Evolutionary conservation across 64 coral and sea anemone species (phyloP), one percentile per base, ranked within the genome.

Genomic region (Dendrophyllia cribrosa): DNA sequence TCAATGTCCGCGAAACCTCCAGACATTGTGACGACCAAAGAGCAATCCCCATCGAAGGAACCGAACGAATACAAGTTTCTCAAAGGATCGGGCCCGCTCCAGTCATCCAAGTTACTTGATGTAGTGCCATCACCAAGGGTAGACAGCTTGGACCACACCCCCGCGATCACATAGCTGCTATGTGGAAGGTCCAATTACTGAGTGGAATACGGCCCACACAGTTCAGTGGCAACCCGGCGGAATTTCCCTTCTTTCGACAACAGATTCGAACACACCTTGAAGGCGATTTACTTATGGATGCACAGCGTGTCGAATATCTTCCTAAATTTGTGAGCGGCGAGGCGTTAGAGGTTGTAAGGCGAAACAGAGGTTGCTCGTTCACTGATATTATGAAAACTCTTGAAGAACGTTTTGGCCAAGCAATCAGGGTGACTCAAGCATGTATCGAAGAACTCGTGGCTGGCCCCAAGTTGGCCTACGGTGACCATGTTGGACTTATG

Each of bases 281-380:
- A 26, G 21, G 46, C 19, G 75, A 81, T 25, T 21, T 80, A 0
- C 76, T 81, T 6, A 80, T 61, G 23, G 88, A 90, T 23, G 62
- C 88, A 5, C 76, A 90, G 17, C 56, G 88, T 22, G 26, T 72
- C 11, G 74, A 90, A 47, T 90, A 79, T 47, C 63, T 90, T 0
- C 76, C 88, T 2, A 90, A 90, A 49, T 90, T 90, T 24, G 16
- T 79, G 5, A 79, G 9, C 0, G 88, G 61, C 24, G 76, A 70
- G 13, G 88, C n/a, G n/a, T n/a, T n/a, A n/a, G n/a, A n/a, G n/a
- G n/a, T n/a, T n/a, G n/a, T 81, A 14, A 78, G 77, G 45, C 49
- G 77, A 79, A 90, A 50, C 55, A 20, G 87, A 65, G 87, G 87
- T 20, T 89, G 56, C n/a, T 89, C 74, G 0, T 89, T 43, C 60